Conservation (phyloP, 2,888 invertebrate species). For the Spilosoma lubricipeda region DNA sequence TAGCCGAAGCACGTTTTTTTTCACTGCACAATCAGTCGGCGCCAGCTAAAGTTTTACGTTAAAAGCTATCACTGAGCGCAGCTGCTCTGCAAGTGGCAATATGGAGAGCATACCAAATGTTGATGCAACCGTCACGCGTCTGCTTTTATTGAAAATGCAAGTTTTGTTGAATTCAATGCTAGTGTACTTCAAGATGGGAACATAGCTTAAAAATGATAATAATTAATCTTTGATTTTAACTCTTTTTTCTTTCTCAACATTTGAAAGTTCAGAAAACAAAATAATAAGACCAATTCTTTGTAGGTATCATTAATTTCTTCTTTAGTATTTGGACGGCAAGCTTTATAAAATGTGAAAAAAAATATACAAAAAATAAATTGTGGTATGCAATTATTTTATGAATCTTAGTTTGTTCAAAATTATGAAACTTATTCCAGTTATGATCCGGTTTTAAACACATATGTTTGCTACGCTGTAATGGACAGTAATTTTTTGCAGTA, state of each 20-base stretch:
- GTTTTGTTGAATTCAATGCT: constrained; percentile 11
- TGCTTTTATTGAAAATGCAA: constrained; percentile 37
- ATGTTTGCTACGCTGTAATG: no score
- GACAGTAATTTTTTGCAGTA: no score
- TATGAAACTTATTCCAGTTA: no score
- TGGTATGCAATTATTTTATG: no score
- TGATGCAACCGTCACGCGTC: constrained; percentile 32
- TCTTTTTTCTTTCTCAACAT: background rate
- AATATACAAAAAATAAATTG: no score
- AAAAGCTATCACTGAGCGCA: constrained; percentile 54
- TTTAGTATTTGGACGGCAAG: background rate
- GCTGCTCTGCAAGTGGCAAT: constrained; percentile 47
- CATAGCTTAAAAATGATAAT: background rate
- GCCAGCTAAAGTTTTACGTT: constrained; percentile 42
- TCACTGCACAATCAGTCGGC: constrained; percentile 41
- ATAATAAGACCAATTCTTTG: background rate
- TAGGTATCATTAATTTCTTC: background rate
- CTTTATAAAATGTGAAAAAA: no score
- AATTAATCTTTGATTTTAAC: background rate
- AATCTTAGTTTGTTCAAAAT: background rate
- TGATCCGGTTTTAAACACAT: no score
- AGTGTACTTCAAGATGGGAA: background rate
- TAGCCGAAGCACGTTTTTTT: constrained; percentile 48
- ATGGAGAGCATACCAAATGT: constrained; percentile 48
- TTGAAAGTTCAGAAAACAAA: background rate